phyloP scores from a whole-genome alignment of 1,140 invertebrate species.

The Drosophila suzukii region DNA sequence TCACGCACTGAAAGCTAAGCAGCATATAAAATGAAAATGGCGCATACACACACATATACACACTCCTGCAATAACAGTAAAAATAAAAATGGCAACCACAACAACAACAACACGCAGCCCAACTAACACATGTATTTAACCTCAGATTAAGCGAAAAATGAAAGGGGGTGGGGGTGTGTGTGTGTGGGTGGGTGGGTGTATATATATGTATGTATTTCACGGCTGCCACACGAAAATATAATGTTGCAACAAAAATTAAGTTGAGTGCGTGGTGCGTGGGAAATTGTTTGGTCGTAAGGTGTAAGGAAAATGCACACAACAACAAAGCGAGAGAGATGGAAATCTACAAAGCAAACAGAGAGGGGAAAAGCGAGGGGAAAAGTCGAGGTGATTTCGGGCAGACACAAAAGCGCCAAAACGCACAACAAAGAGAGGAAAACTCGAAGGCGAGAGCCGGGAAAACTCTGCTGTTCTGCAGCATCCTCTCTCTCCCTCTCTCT shows the following conservation, averaged over 20 bases:
- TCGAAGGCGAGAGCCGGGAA: not conserved
- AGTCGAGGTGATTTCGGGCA: constrained; percentile 31
- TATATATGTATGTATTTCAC: not conserved
- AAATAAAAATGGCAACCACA: constrained; percentile 69
- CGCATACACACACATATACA: constrained; percentile 47
- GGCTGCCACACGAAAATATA: constrained; percentile 64
- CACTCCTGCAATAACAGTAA: constrained; percentile 41
- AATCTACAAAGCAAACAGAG: constrained; percentile 79
- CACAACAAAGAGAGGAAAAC: constrained; percentile 49
- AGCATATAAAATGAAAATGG: constrained; percentile 78
- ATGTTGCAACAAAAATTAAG: constrained; percentile 80
- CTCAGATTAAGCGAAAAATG: constrained; percentile 70
- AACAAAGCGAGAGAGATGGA: constrained; percentile 38
- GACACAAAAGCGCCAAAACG: constrained; percentile 63
- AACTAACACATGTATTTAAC: constrained; percentile 76
- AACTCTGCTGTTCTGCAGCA: constrained; percentile 37
- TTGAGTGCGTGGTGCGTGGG: constrained; percentile 77
- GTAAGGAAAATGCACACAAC: constrained; percentile 64
- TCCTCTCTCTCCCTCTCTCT: constrained; percentile 16
- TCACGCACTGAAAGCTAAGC: constrained; percentile 80
- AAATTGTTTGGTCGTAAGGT: constrained; percentile 73
- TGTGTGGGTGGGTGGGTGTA: not conserved
- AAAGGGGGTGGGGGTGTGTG: not conserved
- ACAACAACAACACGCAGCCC: constrained; percentile 50
- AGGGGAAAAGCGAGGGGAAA: constrained; percentile 1